Evolutionary conservation across 2,888 invertebrate species (phyloP).

Genomic region (Caenorhabditis uteleia): DNA sequence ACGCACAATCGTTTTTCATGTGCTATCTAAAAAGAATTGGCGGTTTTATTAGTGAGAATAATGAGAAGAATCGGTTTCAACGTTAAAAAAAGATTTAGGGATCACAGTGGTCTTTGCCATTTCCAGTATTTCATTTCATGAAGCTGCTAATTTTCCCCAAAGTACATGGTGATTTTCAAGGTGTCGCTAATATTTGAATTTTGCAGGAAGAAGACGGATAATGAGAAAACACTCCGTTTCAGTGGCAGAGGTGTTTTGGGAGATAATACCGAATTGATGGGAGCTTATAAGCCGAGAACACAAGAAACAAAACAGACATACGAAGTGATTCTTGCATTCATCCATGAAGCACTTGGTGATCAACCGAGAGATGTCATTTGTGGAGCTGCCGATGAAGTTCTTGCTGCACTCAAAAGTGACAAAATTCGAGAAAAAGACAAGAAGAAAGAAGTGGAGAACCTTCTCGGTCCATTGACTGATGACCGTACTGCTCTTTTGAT

Average conservation of each 20-base stretch:
- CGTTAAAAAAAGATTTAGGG: slow-evolving; percentile 3
- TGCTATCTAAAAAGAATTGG: no score
- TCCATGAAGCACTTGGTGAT: slow-evolving; percentile 95
- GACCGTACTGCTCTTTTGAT: slow-evolving; percentile 91
- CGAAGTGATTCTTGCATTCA: slow-evolving; percentile 90
- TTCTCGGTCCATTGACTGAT: slow-evolving; percentile 84
- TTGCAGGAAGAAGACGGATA: slow-evolving; percentile 50
- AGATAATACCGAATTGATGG: slow-evolving; percentile 83
- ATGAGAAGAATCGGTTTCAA: no score
- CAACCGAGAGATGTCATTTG: slow-evolving; percentile 91
- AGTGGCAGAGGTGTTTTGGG: slow-evolving; percentile 25
- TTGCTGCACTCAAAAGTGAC: slow-evolving; percentile 92
- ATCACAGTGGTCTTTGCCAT: background rate
- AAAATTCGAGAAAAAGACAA: slow-evolving; percentile 81
- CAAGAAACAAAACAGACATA: slow-evolving; percentile 97
- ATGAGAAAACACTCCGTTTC: slow-evolving; percentile 21
- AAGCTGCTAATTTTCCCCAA: background rate
- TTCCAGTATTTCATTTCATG: background rate
- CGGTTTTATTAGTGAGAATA: no score
- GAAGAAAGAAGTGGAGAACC: slow-evolving; percentile 34
- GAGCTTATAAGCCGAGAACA: slow-evolving; percentile 91
- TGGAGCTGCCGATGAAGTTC: slow-evolving; percentile 98
- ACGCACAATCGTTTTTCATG: no score
- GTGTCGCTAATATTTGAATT: background rate
- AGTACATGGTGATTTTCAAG: background rate